These are phyloP conservation scores for Sander lucioperca DNA, from an alignment of 2,113 vertebrate genomes.

Conservation along the genomic window DNA sequence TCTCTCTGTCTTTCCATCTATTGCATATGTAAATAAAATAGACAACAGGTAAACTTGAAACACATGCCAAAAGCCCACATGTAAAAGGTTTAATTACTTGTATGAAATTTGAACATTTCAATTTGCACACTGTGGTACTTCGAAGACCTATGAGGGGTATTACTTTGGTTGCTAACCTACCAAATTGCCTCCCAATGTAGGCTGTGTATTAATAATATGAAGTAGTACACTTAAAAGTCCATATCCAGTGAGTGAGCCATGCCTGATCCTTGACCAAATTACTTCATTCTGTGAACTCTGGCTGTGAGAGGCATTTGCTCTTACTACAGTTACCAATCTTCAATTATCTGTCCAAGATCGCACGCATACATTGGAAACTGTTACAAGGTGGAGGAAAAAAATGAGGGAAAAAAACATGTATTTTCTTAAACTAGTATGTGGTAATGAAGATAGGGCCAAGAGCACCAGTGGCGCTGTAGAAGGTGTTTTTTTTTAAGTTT, in stretches of 20 bases:
- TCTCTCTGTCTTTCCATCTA: neutral
- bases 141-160: slow-evolving; percentile 9
- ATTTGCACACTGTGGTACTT: neutral
- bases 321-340: slow-evolving; percentile 12
- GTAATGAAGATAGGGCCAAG: slow-evolving; percentile 8
- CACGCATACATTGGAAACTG: neutral
- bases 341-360: slow-evolving; percentile 30
- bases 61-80: neutral
- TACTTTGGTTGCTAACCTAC: slow-evolving; percentile 21
- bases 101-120: neutral
- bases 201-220: neutral
- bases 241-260: slow-evolving; percentile 24
- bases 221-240: slow-evolving; percentile 40
- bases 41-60: neutral
- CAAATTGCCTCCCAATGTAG: slow-evolving; percentile 6
- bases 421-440: slow-evolving; percentile 13
- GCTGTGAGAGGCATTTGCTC: slow-evolving; percentile 8
- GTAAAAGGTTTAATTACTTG: neutral
- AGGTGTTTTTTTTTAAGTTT: neutral
- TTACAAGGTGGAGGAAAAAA: neutral
- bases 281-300: slow-evolving; percentile 15
- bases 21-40: neutral
- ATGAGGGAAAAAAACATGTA: neutral
- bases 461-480: neutral
- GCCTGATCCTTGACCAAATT: slow-evolving; percentile 9